Percentiles rank a stretch among this genome's conserved stretches.
Evolutionary conservation across 2,888 invertebrate species (phyloP).

Genomic region (Achlya flavicornis): DNA sequence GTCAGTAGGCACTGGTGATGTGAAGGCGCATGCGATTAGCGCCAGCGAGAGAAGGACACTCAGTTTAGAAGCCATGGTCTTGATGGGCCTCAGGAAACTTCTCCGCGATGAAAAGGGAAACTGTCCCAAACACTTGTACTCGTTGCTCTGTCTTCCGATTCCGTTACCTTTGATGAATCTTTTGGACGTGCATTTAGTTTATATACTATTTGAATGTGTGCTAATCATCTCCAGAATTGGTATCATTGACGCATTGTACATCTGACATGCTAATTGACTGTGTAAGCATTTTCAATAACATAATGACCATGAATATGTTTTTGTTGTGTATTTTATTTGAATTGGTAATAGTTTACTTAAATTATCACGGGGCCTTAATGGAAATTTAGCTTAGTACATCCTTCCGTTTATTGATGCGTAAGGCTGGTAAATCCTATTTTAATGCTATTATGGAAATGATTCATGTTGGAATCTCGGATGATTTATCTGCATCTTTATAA

Average conservation of each 20-base stretch:
- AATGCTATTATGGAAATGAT: not conserved
- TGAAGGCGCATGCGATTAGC: constrained; percentile 46
- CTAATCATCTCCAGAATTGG: constrained; percentile 70
- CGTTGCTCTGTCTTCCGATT: constrained; percentile 39
- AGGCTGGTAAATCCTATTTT: constrained; percentile 17
- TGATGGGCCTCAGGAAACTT: constrained; percentile 57
- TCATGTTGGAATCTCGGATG: not conserved
- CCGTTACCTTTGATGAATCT: constrained; percentile 36
- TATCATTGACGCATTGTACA: constrained; percentile 65
- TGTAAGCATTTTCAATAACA: constrained; percentile 74
- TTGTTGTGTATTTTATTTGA: constrained; percentile 61
- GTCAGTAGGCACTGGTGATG: constrained; percentile 54
- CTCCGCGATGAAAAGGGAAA: constrained; percentile 50
- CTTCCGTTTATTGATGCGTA: constrained; percentile 44
- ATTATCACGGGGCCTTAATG: constrained; percentile 28
- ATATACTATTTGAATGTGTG: constrained; percentile 63
- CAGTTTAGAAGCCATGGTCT: constrained; percentile 63
- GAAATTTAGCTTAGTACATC: constrained; percentile 21
- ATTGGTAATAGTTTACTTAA: constrained; percentile 51
- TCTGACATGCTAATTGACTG: constrained; percentile 52
- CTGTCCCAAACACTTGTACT: constrained; percentile 48
- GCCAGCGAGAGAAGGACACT: constrained; percentile 61
- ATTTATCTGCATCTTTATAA: too few relatives aligned
- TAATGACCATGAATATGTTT: constrained; percentile 72
- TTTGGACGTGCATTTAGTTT: constrained; percentile 47